These are phyloP conservation scores for Taenioides sp. DNA, from an alignment of 2,797 vertebrate genomes.

Conservation along the genomic window DNA sequence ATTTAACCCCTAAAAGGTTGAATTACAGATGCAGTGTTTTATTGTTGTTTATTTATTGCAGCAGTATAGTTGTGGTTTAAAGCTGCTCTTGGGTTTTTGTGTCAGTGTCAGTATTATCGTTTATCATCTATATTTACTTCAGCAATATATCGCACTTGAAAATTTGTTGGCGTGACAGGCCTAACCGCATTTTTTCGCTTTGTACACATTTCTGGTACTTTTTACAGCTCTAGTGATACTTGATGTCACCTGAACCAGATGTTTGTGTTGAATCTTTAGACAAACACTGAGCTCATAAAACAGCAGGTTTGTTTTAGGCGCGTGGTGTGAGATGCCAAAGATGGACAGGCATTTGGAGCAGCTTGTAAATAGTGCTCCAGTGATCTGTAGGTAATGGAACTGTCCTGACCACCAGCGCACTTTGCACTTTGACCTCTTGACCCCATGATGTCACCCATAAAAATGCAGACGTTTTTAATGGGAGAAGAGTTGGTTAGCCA, in stretches of 20 bases:
- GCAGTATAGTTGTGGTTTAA: too few relatives aligned
- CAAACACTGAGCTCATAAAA: constrained; percentile 15
- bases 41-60: too few relatives aligned
- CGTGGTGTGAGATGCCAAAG: constrained; percentile 11
- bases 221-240: neutral
- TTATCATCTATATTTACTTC: too few relatives aligned
- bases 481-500: too few relatives aligned
- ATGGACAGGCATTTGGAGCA: neutral
- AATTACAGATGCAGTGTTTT: too few relatives aligned
- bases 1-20: too few relatives aligned
- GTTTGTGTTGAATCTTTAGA: neutral
- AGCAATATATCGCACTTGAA: too few relatives aligned
- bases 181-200: constrained; percentile 5
- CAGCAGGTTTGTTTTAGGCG: constrained; percentile 15
- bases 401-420: neutral
- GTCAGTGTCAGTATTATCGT: too few relatives aligned
- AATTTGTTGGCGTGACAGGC: too few relatives aligned
- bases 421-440: constrained; percentile 2
- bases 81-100: too few relatives aligned
- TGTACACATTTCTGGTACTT: constrained; percentile 4
- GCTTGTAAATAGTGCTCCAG: constrained; percentile 6
- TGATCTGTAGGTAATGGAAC: neutral
- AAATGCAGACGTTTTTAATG: neutral
- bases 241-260: constrained; percentile 51
- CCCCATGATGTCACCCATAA: neutral